Conservation (phyloP, 2,888 invertebrate species). For the Cataglyphis livida region DNA sequence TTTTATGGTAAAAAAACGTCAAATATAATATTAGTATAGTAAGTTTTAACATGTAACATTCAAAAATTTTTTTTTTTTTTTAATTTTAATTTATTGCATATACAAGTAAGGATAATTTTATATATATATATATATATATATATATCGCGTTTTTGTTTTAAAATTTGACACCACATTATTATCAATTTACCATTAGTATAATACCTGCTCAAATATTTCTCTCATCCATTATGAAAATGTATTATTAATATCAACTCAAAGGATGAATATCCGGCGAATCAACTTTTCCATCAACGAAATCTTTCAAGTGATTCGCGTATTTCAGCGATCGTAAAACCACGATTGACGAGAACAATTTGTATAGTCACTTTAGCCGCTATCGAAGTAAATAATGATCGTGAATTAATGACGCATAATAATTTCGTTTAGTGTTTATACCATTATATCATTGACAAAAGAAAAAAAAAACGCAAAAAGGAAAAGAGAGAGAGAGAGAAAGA, state of each 20-base stretch:
- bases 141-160: background rate
- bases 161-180: background rate
- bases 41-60: background rate
- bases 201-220: background rate
- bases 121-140: background rate
- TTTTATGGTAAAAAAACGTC: background rate
- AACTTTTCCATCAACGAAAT: slow-evolving; percentile 2
- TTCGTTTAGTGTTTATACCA: background rate
- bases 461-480: background rate
- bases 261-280: background rate
- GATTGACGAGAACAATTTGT: background rate
- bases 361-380: background rate
- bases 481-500: background rate
- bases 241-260: background rate
- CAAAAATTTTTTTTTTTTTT: background rate
- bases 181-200: slow-evolving; percentile 8
- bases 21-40: background rate
- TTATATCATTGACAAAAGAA: background rate
- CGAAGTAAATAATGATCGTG: background rate
- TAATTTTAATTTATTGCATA: background rate
- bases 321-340: background rate
- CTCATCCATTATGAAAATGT: slow-evolving; percentile 1
- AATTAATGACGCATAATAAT: background rate
- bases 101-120: background rate
- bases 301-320: background rate